Evolutionary conservation across 2,113 vertebrate species (phyloP), one percentile per base, ranked within the genome.

Genomic region (Salvelinus alpinus): DNA sequence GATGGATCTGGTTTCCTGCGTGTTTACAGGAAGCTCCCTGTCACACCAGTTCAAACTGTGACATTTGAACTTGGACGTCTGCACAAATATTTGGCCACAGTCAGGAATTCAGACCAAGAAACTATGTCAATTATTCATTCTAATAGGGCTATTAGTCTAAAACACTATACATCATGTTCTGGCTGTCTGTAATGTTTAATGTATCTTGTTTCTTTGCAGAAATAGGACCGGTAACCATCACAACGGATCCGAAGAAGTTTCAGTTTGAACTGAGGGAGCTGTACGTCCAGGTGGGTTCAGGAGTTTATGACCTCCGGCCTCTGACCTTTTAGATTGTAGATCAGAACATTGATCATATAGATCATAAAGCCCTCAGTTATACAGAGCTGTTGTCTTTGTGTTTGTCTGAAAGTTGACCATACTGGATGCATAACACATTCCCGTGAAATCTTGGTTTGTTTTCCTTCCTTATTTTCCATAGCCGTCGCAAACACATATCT

Each of bases 231-330:
- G 95, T 99, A 82, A 99, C 97, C 9, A 96, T 99, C 90, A 99
- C 98, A 75, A 98, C 98, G 75, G 97, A 99, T 91, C 97, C 97
- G 18, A 97, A 96, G 92, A 99, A 96, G 92, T 99, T 99, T 92
- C 97, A 99, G 0, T 95, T 95, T 92, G 97, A 99, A 90, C 93
- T 99, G 83, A 93, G 96, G 83, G 98, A 99, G 81, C 93, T 99
- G 5, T 99, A 99, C 67, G 98, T 99, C 86, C 98, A 99, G 97
- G 98, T 99, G 83, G 91, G 88, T 88, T 87, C 18, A 73, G 25
- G 27, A 78, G 20, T 31, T 78, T 34, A 60, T n/a, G 25, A 68
- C 29, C 5, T 18, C 3, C 6, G 16, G 18, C 18, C 31, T 29
- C 7, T 38, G 66, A 68, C 6, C 18, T 34, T 16, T 18, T 38